phyloP scores from a whole-genome alignment of 2,797 vertebrate genomes.

The Natrix natrix region DNA sequence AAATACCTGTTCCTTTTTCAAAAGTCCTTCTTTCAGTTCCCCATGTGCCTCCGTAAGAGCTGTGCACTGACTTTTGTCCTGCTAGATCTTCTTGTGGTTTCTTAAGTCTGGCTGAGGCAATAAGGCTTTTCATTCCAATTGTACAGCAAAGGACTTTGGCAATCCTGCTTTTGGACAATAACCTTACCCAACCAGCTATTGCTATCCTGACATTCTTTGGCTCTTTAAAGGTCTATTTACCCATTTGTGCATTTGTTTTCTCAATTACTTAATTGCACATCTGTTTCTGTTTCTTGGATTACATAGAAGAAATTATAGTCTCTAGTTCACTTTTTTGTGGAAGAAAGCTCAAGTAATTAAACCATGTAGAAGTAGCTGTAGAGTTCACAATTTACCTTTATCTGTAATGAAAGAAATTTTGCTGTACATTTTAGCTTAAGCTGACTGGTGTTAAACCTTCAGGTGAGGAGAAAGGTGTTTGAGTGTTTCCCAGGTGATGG shows the following conservation, averaged over 20 bases:
- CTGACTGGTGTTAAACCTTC: background rate
- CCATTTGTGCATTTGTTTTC: background rate
- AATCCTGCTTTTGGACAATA: background rate
- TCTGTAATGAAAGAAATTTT: background rate
- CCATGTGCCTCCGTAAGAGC: background rate
- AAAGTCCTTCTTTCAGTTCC: constrained; percentile 12
- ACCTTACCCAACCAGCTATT: background rate
- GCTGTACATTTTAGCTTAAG: background rate
- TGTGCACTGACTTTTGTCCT: background rate
- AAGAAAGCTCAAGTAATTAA: background rate
- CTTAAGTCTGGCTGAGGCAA: background rate
- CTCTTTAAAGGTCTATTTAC: background rate
- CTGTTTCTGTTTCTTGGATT: background rate
- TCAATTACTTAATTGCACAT: background rate
- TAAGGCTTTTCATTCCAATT: background rate
- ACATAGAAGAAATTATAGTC: background rate
- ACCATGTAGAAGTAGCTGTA: background rate
- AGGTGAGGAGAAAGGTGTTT: background rate
- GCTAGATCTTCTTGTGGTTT: background rate
- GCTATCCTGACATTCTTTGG: background rate
- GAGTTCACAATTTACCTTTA: background rate
- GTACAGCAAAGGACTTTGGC: background rate
- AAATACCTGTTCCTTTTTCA: background rate
- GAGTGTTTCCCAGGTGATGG: background rate
- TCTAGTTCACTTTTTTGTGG: background rate